Base-by-base conservation (phyloP, 2,888 invertebrate genomes). In the Girardia tigrina region DNA sequence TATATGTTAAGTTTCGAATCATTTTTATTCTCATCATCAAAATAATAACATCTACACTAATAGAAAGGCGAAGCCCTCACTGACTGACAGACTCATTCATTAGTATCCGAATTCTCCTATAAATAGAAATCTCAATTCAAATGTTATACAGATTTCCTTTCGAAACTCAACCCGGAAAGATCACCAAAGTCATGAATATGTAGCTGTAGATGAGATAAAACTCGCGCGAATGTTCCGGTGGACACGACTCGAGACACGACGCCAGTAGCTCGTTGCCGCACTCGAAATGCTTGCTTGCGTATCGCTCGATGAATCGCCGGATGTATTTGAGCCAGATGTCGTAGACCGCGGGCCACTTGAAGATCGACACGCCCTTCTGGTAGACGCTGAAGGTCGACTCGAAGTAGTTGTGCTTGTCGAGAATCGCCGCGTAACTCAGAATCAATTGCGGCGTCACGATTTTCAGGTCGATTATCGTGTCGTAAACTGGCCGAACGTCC, bases 321-420 rank as follows among this genome's bases (percentile, higher is more conserved):
- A 99, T 87, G 85, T 99, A 99, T 0, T 94, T 92, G 83, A 95
- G 95, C 98, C 98, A 99, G 80, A 99, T 92, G 81, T 98, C 98
- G 84, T 90, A 97, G 0, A 98, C 97, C 87, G 95, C 94, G 0
- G 98, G 98, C 98, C 98, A 99, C 83, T 91, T 94, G 85, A 98
- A 98, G 75, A 98, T 85, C 0, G 94, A 90, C 81, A 99, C 93
- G 29, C 95, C 98, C 85, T 95, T 97, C 85, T 98, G 97, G 85
- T 97, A 98, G 0, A 92, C 92, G 86, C 29, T 72, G 83, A 97
- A 98, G 0, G 95, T 94, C 86, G 97, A 94, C 85, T 99, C 98
- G 87, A 93, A 99, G 84, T 97, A 97, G 82, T 94, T 94, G 82
- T 94, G 91, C 85, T 98, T 97, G 84, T 98, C 97, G 77, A 98